These are phyloP conservation scores for Tiaroga cobitis DNA, from an alignment of 2,797 vertebrate species.

Conservation along the genomic window DNA sequence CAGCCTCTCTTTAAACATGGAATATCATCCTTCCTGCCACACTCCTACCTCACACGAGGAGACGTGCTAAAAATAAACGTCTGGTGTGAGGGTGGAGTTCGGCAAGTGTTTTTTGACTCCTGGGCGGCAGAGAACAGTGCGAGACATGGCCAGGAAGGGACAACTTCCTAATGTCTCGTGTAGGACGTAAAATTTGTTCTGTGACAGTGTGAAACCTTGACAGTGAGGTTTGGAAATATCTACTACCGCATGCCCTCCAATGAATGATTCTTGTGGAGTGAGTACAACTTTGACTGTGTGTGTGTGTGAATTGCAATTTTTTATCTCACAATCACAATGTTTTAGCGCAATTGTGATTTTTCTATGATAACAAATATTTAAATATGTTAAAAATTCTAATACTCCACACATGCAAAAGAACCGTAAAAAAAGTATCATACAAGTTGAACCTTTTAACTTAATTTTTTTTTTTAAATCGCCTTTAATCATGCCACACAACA, in stretches of 20 bases:
- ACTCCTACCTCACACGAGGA: conserved; percentile 40
- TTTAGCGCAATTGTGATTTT: neutral
- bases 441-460: too few species aligned
- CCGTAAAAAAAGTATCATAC: too few species aligned
- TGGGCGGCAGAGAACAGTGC: conserved; percentile 4
- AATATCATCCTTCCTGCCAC: conserved; percentile 32
- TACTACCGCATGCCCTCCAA: neutral
- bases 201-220: neutral
- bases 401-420: neutral
- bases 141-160: conserved; percentile 27
- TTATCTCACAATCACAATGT: neutral
- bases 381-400: neutral
- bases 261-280: neutral
- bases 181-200: too few species aligned
- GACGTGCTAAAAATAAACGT: conserved; percentile 59
- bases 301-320: neutral
- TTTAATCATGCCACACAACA: too few species aligned
- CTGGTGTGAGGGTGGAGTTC: conserved; percentile 51
- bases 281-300: conserved; percentile 27
- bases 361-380: neutral
- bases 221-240: conserved; percentile 5
- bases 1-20: conserved; percentile 16
- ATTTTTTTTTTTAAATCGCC: too few species aligned
- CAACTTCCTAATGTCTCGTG: neutral
- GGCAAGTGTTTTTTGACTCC: conserved; percentile 40